Evolutionary conservation across 2,888 invertebrate species (phyloP).

Genomic region (Megastigmus dorsalis): DNA sequence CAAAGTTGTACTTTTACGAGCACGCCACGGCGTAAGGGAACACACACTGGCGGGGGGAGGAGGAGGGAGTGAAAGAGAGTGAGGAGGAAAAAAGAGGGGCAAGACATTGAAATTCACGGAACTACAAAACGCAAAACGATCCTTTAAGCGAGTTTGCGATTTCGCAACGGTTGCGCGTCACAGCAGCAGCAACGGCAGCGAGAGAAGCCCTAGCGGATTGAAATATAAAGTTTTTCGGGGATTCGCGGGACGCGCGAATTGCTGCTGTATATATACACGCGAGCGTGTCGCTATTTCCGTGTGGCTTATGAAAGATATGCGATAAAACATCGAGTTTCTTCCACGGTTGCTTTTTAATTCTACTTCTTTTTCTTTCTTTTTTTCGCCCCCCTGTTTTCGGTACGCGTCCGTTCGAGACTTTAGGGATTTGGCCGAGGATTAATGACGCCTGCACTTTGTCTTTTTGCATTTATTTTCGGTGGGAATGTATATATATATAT

Average conservation of each 20-base stretch:
- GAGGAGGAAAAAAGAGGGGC: conserved; percentile 4
- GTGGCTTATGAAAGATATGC: conserved; percentile 31
- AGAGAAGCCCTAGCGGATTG: conserved; percentile 14
- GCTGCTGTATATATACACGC: too few species aligned
- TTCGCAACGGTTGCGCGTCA: conserved; percentile 24
- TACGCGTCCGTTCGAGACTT: neutral
- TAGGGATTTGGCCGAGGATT: conserved; percentile 29
- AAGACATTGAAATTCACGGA: conserved; percentile 51
- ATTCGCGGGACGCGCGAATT: neutral
- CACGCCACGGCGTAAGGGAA: conserved; percentile 11
- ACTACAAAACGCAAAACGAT: conserved; percentile 52
- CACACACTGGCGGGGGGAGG: neutral
- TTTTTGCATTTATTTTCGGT: conserved; percentile 32
- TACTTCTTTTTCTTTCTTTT: neutral
- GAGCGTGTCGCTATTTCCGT: conserved; percentile 27
- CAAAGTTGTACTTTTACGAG: conserved; percentile 64
- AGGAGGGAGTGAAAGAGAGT: neutral
- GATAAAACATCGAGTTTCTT: conserved; percentile 19
- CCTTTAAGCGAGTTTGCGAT: conserved; percentile 36
- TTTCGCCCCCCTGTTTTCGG: neutral
- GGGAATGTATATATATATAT: neutral
- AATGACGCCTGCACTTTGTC: conserved; percentile 30
- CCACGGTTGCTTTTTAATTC: too few species aligned
- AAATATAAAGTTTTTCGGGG: conserved; percentile 37
- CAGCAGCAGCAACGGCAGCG: too few species aligned